Percentiles rank a stretch among this genome's conserved stretches.
Evolutionary conservation across 2,113 vertebrate species (phyloP).

Genomic region (Osmerus mordax): DNA sequence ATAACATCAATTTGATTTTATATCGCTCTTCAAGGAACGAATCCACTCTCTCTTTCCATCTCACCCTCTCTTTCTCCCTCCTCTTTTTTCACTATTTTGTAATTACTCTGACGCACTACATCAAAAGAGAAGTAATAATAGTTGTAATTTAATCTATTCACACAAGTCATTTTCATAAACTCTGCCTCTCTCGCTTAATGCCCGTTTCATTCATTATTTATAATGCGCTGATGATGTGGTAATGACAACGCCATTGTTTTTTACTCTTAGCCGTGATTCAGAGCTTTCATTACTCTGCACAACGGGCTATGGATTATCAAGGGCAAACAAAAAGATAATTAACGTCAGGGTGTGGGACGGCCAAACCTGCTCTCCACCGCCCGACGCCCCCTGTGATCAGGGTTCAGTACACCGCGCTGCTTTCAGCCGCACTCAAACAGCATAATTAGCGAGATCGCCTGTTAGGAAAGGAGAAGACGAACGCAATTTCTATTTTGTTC

Average conservation of each 20-base stretch:
- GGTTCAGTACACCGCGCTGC: slow-evolving; percentile 72
- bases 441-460: slow-evolving; percentile 68
- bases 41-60: slow-evolving; percentile 47
- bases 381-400: slow-evolving; percentile 60
- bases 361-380: slow-evolving; percentile 42
- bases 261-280: slow-evolving; percentile 86
- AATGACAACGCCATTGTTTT: slow-evolving; percentile 95
- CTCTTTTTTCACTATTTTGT: slow-evolving; percentile 80
- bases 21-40: slow-evolving; percentile 77
- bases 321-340: slow-evolving; percentile 99
- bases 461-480: slow-evolving; percentile 29
- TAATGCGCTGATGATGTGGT: slow-evolving; percentile 92
- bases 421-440: slow-evolving; percentile 68
- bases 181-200: slow-evolving; percentile 87
- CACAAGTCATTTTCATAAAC: slow-evolving; percentile 95
- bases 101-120: slow-evolving; percentile 96
- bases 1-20: slow-evolving; percentile 74
- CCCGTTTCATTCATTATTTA: slow-evolving; percentile 97
- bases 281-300: slow-evolving; percentile 87
- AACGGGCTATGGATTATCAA: slow-evolving; percentile 89
- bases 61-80: slow-evolving; percentile 15
- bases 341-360: slow-evolving; percentile 77
- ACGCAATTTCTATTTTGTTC: slow-evolving; percentile 47
- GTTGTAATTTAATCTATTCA: slow-evolving; percentile 99
- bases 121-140: slow-evolving; percentile 98